phyloP scores from a whole-genome alignment of 2,113 vertebrate species.

The Jaculus jaculus region DNA sequence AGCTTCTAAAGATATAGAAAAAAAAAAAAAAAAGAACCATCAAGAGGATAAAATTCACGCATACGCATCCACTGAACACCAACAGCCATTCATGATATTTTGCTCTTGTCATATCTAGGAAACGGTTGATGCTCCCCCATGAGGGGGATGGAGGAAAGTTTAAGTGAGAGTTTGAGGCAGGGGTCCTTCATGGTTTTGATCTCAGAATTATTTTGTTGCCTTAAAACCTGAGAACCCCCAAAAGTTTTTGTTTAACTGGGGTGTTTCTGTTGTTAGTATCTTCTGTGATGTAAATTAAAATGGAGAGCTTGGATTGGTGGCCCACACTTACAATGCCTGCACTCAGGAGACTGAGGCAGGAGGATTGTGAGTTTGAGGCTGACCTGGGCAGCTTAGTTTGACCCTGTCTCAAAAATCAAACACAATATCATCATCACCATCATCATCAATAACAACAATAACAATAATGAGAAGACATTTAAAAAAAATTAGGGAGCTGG shows the following conservation, averaged over 20 bases:
- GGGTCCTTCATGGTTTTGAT: not conserved
- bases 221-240: not conserved
- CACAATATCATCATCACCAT: too few relatives aligned
- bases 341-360: not conserved
- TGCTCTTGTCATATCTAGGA: not conserved
- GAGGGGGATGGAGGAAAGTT: not conserved
- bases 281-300: constrained; percentile 13
- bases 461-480: too few relatives aligned
- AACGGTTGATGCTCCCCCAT: not conserved
- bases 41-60: not conserved
- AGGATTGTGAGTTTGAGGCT: not conserved
- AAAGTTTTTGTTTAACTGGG: constrained; percentile 1
- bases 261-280: not conserved
- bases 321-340: too few relatives aligned
- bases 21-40: not conserved
- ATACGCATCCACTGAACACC: not conserved
- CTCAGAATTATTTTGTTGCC: not conserved
- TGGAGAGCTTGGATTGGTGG: too few relatives aligned
- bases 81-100: not conserved
- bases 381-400: not conserved
- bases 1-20: not conserved
- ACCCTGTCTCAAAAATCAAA: not conserved
- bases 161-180: not conserved
- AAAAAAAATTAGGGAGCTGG: too few relatives aligned
- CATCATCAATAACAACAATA: too few relatives aligned